A percentile compares a stretch with the other conserved stretches of the same genome.
phyloP scores from a whole-genome alignment of 2,113 vertebrate genomes.

The Otis tarda region DNA sequence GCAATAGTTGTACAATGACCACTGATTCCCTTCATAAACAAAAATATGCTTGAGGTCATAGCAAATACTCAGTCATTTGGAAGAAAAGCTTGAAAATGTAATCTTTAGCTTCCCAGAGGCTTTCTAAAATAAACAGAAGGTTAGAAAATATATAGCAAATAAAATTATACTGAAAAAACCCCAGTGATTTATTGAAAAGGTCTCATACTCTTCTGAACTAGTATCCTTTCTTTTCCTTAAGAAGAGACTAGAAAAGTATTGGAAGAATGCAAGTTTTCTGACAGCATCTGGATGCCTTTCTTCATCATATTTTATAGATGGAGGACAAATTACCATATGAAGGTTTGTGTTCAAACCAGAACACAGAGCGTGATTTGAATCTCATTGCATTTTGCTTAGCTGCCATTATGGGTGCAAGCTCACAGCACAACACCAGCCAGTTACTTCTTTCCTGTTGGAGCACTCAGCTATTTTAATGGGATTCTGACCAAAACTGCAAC shows the following conservation, averaged over 20 bases:
- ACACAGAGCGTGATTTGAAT: conserved; percentile 66
- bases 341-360: conserved; percentile 65
- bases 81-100: conserved; percentile 54
- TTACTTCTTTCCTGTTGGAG: conserved; percentile 49
- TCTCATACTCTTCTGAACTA: conserved; percentile 62
- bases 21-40: conserved; percentile 70
- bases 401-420: conserved; percentile 39
- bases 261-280: conserved; percentile 68
- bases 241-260: conserved; percentile 45
- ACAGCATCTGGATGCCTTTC: conserved; percentile 67
- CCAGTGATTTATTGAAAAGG: conserved; percentile 59
- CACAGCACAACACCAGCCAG: not conserved
- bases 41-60: conserved; percentile 37
- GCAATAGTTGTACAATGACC: conserved; percentile 66
- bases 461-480: conserved; percentile 82
- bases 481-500: conserved; percentile 91
- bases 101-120: conserved; percentile 28
- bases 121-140: conserved; percentile 56
- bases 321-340: conserved; percentile 69
- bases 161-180: conserved; percentile 1
- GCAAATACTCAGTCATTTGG: conserved; percentile 39
- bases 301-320: conserved; percentile 72
- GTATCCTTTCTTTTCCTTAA: conserved; percentile 68
- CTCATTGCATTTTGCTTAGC: conserved; percentile 58
- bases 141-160: conserved; percentile 57